These are phyloP conservation scores for Alethe castanea DNA, from an alignment of 2,113 vertebrate species.

Conservation along the genomic window DNA sequence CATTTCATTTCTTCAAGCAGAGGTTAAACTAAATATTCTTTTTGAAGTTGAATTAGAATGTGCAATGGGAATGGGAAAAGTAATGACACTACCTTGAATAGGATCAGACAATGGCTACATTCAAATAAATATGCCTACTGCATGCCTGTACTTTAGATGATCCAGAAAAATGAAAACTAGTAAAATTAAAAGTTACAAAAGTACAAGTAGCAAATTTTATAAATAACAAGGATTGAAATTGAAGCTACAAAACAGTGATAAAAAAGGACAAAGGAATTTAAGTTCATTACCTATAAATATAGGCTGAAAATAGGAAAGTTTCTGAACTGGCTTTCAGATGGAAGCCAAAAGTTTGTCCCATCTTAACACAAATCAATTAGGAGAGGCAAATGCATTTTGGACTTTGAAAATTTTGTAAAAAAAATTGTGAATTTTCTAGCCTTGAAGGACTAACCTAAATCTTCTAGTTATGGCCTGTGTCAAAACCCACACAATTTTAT, in stretches of 20 bases:
- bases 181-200: background rate
- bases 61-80: background rate
- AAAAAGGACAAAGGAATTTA: background rate
- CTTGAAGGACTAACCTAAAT: background rate
- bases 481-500: background rate
- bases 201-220: background rate
- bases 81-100: background rate
- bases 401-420: background rate
- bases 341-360: background rate
- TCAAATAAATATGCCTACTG: background rate
- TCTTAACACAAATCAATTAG: background rate
- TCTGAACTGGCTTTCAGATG: background rate
- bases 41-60: conserved; percentile 50
- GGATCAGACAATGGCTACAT: background rate
- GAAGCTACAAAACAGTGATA: background rate
- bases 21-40: conserved; percentile 50
- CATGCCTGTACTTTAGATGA: background rate
- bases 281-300: background rate
- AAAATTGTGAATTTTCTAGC: background rate
- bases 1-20: conserved; percentile 24
- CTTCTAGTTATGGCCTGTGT: background rate
- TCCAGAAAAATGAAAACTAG: background rate
- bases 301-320: background rate
- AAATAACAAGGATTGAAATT: background rate
- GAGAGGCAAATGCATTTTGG: background rate